Evolutionary conservation across 2,113 vertebrate genomes (phyloP), one percentile per base, ranked within the genome.

Genomic region (Dunckerocampus dactyliophorus): DNA sequence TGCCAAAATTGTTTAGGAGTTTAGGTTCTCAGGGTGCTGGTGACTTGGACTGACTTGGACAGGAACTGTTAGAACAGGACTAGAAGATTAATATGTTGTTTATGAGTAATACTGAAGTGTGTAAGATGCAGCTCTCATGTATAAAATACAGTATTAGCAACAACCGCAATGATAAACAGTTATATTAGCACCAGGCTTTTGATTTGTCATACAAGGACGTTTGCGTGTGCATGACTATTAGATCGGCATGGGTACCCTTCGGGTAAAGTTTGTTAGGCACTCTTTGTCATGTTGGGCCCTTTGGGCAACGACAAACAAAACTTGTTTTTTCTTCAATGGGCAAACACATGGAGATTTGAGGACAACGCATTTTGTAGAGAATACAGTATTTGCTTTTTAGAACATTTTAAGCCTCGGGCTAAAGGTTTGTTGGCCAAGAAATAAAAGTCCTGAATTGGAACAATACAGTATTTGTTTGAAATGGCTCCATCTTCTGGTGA

Each of bases 281-380:
- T 67, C 77, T 83, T 82, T 62, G 78, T 74, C 76, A 85, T 72
- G 78, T 86, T 87, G 85, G 82, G 81, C 65, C 66, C 85, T 89
- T 89, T 86, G 86, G 47, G 72, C 7, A 13, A 7, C 65, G 24
- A 72, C 71, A 77, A 80, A 89, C 84, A 88, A 78, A 82, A 81
- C 71, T 59, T 45, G 17, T 46, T 65, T 51, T 52, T 46, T 17
- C 56, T n/a, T n/a, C n/a, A 58, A 43, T n/a, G 12, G 15, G 37
- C 2, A 54, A 43, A 49, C 24, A 21, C 13, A 20, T 14, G 14
- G 34, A 8, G 8, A 51, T n/a, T n/a, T 4, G 3, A 39, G 9
- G 2, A 39, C 8, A 48, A 49, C 8, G 9, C 8, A 49, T 20
- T 53, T 53, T 53, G 8, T 10, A 53, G 24, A 11, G 6, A 11